A percentile compares a stretch with the other conserved stretches of the same genome.
These are phyloP conservation scores for Castor canadensis DNA, from an alignment of 2,113 vertebrate species.

Conservation along the genomic window DNA sequence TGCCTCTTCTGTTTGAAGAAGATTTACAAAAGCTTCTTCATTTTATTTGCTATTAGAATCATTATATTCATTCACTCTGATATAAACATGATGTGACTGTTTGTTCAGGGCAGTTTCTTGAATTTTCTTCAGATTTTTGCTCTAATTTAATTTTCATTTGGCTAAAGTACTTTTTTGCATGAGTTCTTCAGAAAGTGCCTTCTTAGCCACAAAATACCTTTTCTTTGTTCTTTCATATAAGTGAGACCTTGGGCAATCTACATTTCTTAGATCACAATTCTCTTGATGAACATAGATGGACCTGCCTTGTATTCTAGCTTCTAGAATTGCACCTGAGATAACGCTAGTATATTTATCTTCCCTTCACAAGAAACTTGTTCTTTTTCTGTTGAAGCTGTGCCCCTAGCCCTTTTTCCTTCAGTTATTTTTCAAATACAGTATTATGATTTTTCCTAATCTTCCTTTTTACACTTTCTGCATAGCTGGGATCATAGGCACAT, in stretches of 20 bases:
- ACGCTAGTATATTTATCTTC: neutral
- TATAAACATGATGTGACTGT: conserved; percentile 33
- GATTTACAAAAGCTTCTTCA: neutral
- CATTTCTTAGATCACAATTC: neutral
- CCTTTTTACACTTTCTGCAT: too few species aligned
- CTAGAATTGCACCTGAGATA: neutral
- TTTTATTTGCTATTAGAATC: conserved; percentile 44
- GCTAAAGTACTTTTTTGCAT: neutral
- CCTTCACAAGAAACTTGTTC: neutral
- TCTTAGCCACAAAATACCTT: conserved; percentile 4
- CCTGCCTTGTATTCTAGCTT: neutral
- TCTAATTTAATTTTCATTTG: conserved; percentile 41
- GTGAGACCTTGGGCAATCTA: neutral
- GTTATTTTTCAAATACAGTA: too few species aligned
- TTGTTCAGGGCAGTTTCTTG: neutral
- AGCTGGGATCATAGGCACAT: too few species aligned
- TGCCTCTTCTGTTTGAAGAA: neutral
- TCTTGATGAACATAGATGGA: neutral
- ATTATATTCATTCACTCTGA: conserved; percentile 27
- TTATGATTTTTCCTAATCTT: too few species aligned
- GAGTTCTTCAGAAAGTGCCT: conserved; percentile 6
- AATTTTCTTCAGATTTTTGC: conserved; percentile 32
- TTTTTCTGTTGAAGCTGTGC: too few species aligned
- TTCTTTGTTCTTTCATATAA: neutral
- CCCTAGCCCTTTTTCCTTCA: too few species aligned